phyloP scores from a whole-genome alignment of 2,113 vertebrate genomes.

The Indri indri region DNA sequence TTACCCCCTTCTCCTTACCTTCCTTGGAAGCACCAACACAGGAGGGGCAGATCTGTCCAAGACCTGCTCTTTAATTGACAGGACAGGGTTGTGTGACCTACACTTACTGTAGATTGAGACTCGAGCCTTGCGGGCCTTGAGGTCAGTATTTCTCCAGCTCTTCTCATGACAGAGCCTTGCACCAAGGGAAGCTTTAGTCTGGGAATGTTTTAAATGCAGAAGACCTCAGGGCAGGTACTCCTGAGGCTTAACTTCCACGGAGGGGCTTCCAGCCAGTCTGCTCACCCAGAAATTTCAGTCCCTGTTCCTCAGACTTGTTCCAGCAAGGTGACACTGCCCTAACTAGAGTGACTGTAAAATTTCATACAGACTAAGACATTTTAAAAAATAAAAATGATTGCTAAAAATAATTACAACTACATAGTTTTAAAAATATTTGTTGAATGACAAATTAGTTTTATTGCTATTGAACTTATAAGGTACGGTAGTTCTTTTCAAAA shows the following conservation, averaged over 20 bases:
- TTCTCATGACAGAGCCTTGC: not conserved
- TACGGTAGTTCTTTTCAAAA: not conserved
- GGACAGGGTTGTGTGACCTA: not conserved
- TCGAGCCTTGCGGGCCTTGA: not conserved
- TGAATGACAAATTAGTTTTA: not conserved
- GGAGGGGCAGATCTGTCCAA: not conserved
- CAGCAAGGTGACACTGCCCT: not conserved
- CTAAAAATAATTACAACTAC: slow-evolving; percentile 15
- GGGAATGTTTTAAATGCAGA: not conserved
- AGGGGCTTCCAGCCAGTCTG: not conserved
- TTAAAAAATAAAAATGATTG: not conserved
- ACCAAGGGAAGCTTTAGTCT: not conserved
- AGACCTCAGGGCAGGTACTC: not conserved
- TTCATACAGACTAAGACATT: not conserved
- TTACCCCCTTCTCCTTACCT: not conserved
- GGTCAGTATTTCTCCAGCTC: not conserved
- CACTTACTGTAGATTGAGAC: not conserved
- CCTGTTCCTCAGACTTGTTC: not conserved
- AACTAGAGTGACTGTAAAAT: not conserved
- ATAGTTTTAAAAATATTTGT: not conserved
- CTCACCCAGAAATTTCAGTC: not conserved
- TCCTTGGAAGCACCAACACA: rapidly evolving
- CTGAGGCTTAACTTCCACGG: not conserved
- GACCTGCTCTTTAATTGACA: not conserved
- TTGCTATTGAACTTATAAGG: not conserved